Base-by-base conservation (phyloP, 2,888 invertebrate genomes). In the Ashinkailepas kermadecensis region DNA sequence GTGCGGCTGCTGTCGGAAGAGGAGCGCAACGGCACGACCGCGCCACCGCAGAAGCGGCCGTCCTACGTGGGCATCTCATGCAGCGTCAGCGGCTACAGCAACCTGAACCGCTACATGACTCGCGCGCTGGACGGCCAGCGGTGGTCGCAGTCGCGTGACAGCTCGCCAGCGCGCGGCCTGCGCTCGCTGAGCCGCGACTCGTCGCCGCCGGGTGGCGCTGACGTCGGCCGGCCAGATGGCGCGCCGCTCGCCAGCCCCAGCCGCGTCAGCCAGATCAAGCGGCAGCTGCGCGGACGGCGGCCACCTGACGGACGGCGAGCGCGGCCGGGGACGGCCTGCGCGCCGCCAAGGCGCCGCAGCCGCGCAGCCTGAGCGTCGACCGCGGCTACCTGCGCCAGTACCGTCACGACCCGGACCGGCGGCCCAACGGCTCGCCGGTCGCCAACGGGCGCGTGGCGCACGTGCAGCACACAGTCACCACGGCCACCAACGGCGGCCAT, bases 11-110 rank as follows among this genome's bases (percentile, higher is more conserved):
- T 74, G 21, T 56, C 74, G 9, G 56, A 74, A 56, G 74, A 56
- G 15, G 54, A 74, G 74, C 74, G 54, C 21, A 74, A 65, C 65
- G 65, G 65, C 23, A 23, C 65, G 6, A 23, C 74, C 23, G 23
- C 65, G 0, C n/a, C 74, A 6, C 56, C 74, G 64, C 81, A 64
- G 81, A 54, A 70, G 70, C 23, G 82, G 3, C 96, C 96, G 0
- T 95, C 95, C 82, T 96, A 96, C 87, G 89, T 96, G 82, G 94
- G 94, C 86, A 89, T 96, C 83, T 95, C 96, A 81, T 95, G 95
- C 87, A 95, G 95, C 39, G 94, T 96, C 81, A 95, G 94, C 88
- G 96, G 96, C 8, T 96, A 96, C 87, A 93, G 94, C 10, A 94
- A 94, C 81, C 83, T 84, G 58, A 84, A 83, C 74, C 83, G 83